Conservation (phyloP, 2,888 invertebrate genomes). For the Nebria salina region DNA sequence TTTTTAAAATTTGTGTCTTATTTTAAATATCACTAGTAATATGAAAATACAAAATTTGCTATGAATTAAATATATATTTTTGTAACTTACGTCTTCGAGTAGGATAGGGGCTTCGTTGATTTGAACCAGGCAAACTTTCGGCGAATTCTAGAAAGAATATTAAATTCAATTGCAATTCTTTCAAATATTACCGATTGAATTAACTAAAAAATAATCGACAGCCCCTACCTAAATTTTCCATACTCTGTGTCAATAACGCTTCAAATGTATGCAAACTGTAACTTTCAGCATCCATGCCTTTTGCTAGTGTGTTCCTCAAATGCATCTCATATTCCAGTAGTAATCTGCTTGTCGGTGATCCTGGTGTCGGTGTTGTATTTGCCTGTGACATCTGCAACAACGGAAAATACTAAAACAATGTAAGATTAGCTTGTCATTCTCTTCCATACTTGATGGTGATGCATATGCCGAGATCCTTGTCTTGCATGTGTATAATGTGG, state of each 20-base stretch:
- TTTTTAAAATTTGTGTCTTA: no score
- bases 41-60: not conserved
- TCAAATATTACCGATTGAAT: not conserved
- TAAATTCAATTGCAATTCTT: constrained; percentile 42
- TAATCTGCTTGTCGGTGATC: constrained; percentile 85
- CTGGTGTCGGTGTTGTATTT: constrained; percentile 79
- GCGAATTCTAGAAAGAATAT: constrained; percentile 76
- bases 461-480: constrained; percentile 68
- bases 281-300: constrained; percentile 95
- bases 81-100: constrained; percentile 82
- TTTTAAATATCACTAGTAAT: no score
- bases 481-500: constrained; percentile 68
- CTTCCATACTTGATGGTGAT: constrained; percentile 68
- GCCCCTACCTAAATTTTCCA: constrained; percentile 87
- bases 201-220: not conserved
- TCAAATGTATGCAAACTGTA: constrained; percentile 94
- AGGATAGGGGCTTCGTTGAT: constrained; percentile 86
- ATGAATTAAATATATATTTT: not conserved
- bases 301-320: constrained; percentile 88
- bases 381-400: constrained; percentile 65
- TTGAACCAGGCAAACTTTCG: constrained; percentile 85
- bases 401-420: constrained; percentile 5
- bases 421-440: not conserved
- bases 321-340: constrained; percentile 95
- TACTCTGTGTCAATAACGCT: constrained; percentile 90